A percentile compares a stretch with the other conserved stretches of the same genome.
phyloP scores from a whole-genome alignment of 1,140 invertebrate genomes.

The Eulimnadia texana region DNA sequence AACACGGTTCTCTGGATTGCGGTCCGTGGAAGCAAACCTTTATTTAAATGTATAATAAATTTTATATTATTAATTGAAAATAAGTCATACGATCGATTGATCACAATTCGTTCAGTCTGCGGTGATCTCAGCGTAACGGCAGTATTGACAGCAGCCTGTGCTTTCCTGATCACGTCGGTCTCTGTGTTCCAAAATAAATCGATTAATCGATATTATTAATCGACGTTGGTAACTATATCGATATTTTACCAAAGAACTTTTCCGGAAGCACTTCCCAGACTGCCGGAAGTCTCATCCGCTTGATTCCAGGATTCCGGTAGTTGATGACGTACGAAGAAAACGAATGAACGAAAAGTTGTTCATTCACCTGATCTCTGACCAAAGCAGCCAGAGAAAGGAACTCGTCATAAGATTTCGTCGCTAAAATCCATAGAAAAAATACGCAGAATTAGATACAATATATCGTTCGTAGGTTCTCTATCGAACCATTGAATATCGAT shows the following conservation, averaged over 20 bases:
- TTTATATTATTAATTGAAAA: neutral
- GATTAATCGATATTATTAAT: neutral
- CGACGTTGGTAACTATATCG: neutral
- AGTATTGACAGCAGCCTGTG: neutral
- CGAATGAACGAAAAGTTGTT: slow-evolving; percentile 19
- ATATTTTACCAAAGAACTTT: slow-evolving; percentile 16
- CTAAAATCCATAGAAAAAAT: slow-evolving; percentile 2
- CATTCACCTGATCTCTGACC: slow-evolving; percentile 21
- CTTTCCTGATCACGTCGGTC: neutral
- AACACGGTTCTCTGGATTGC: slow-evolving; percentile 55
- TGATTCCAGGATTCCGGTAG: slow-evolving; percentile 14
- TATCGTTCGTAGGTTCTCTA: neutral
- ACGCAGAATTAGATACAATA: neutral
- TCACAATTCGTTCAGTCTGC: neutral
- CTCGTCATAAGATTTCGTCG: neutral
- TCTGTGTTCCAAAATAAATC: slow-evolving; percentile 5
- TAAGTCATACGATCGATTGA: neutral
- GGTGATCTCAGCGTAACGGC: neutral
- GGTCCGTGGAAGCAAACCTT: slow-evolving; percentile 40
- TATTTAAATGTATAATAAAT: slow-evolving; percentile 7
- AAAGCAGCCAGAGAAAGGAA: slow-evolving; percentile 14
- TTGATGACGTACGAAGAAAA: slow-evolving; percentile 15
- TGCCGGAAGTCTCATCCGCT: slow-evolving; percentile 17
- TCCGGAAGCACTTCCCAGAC: slow-evolving; percentile 21
- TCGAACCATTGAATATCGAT: slow-evolving; percentile 17